Evolutionary conservation across 2,797 vertebrate species (phyloP).

Genomic region (Acanthurus tractus): DNA sequence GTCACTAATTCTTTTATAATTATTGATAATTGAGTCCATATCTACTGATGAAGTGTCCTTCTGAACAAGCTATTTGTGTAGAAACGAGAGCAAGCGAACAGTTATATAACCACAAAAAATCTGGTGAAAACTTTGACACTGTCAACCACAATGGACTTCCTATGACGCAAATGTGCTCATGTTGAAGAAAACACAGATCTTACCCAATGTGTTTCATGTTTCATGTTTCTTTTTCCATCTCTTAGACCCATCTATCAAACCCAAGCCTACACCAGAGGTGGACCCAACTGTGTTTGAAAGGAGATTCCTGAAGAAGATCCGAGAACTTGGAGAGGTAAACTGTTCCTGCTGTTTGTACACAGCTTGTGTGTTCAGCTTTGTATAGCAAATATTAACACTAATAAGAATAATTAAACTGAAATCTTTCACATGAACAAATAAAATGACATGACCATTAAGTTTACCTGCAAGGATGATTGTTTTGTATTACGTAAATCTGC

Average conservation of each 20-base stretch:
- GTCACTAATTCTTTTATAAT: too few species aligned
- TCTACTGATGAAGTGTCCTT: neutral
- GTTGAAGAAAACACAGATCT: slow-evolving; percentile 26
- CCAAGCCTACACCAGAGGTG: slow-evolving; percentile 86
- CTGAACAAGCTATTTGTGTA: slow-evolving; percentile 2
- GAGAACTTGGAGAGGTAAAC: slow-evolving; percentile 94
- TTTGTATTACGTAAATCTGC: neutral
- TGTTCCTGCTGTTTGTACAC: neutral
- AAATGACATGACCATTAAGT: neutral
- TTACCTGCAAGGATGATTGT: neutral
- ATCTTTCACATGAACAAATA: neutral
- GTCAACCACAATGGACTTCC: slow-evolving; percentile 63
- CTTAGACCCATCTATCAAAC: slow-evolving; percentile 90
- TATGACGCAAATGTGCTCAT: slow-evolving; percentile 43
- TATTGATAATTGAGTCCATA: too few species aligned
- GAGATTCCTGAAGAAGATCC: slow-evolving; percentile 92
- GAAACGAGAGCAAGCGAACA: slow-evolving; percentile 18
- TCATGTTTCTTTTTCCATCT: slow-evolving; percentile 12
- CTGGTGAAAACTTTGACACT: slow-evolving; percentile 38
- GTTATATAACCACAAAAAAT: slow-evolving; percentile 44
- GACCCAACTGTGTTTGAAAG: slow-evolving; percentile 97
- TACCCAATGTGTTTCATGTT: neutral
- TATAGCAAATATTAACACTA: neutral
- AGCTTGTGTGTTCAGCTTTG: neutral
- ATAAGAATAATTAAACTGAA: neutral